Base-by-base conservation (phyloP, 2,113 vertebrate species). In the Chionis minor region DNA sequence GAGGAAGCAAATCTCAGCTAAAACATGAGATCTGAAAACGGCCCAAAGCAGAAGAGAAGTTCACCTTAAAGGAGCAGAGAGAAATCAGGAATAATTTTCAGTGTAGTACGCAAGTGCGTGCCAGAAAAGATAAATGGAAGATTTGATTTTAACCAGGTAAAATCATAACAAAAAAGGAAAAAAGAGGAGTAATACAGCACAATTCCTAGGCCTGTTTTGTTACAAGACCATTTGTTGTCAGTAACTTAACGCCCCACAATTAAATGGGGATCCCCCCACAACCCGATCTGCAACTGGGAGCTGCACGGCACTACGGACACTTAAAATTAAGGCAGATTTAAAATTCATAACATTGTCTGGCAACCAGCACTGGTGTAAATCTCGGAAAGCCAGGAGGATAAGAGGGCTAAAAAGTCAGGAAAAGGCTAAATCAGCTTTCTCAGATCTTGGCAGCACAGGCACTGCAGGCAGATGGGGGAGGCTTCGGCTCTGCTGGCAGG, bases 371-470 rank as follows among this genome's bases (percentile, higher is more conserved):
- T 11, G 33, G 33, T 3, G 5, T n/a, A 87, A 74, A 91, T 71
- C 90, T 96, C 55, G 1, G 33, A 78, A 96, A 93, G 87, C 33
- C 4, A 1, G 44, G 55, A 90, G 84, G 70, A 92, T 54, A 93
- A 85, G 87, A 74, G 40, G 89, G 67, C 74, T 92, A 67, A 71
- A 79, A 89, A 86, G 71, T 88, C 93, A 93, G 81, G 55, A 92
- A 71, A 91, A 90, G 69, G 65, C 71, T 80, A 81, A 90, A 94
- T 71, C 88, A 90, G 94, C 94, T 94, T 74, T 66, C 93, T 91
- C 51, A 27, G 49, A 52, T 61, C 86, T 90, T 89, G 92, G 90
- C 83, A 91, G 77, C 20, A 5, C 45, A 19, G 49, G 7, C 7
- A 3, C 66, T 40, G 72, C 1, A 2, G 78, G 84, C 80, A 93